Evolutionary conservation across 2,797 vertebrate genomes (phyloP).

Genomic region (Gephyroberyx darwinii): DNA sequence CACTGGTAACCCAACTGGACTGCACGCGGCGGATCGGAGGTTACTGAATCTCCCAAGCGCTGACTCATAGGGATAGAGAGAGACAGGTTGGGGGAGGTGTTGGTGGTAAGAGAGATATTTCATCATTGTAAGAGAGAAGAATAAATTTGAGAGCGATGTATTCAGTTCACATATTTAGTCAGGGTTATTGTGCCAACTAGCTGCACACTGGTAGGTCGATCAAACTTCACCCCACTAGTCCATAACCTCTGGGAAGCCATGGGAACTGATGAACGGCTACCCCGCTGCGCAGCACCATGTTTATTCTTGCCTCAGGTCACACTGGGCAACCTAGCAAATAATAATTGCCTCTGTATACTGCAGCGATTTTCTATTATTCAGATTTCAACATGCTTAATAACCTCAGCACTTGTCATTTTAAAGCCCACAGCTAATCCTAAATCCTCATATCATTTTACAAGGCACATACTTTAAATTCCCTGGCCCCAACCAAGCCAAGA

Average conservation of each 20-base stretch:
- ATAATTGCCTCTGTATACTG: conserved; percentile 10
- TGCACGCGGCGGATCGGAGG: conserved; percentile 21
- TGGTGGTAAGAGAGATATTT: no score
- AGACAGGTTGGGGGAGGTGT: not conserved
- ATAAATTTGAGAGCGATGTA: conserved; percentile 8
- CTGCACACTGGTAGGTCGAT: not conserved
- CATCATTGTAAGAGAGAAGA: conserved; percentile 4
- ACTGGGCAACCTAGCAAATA: conserved; percentile 24
- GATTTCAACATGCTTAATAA: conserved; percentile 1
- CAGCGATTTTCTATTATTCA: conserved; percentile 22
- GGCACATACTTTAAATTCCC: conserved; percentile 6
- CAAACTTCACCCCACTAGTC: conserved; percentile 8
- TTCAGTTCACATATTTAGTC: conserved; percentile 5
- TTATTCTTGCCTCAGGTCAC: conserved; percentile 31
- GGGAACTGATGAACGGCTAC: conserved; percentile 23
- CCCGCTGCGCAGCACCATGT: not conserved
- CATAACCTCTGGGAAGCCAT: conserved; percentile 10
- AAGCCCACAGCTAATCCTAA: conserved; percentile 32
- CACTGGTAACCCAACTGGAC: not conserved
- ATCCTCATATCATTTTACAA: conserved; percentile 15
- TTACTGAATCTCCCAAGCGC: not conserved
- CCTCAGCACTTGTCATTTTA: not conserved
- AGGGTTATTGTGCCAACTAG: conserved; percentile 8
- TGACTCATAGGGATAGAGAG: conserved; percentile 11
- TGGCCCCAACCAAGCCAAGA: conserved; percentile 29